phyloP scores from a whole-genome alignment of 2,113 vertebrate genomes.

The Naja naja region DNA sequence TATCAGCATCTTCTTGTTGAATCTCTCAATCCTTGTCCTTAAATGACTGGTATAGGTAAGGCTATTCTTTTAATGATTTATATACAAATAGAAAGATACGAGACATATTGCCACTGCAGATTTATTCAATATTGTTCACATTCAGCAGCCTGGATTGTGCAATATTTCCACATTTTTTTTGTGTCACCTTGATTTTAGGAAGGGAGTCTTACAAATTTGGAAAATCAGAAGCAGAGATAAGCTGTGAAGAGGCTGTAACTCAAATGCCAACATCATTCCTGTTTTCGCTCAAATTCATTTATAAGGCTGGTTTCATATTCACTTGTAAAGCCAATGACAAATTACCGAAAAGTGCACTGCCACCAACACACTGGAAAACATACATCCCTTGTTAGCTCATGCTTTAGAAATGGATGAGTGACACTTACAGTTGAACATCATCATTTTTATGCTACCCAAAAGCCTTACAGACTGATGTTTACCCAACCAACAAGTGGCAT shows the following conservation, averaged over 20 bases:
- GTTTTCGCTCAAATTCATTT: rapidly evolving
- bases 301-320: neutral
- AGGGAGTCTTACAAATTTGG: constrained; percentile 23
- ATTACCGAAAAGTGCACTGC: neutral
- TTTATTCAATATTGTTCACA: constrained; percentile 25
- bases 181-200: constrained; percentile 22
- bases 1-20: neutral
- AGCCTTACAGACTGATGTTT: too few relatives aligned
- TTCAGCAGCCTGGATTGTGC: constrained; percentile 13
- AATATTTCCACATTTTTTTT: constrained; percentile 23
- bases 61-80: constrained; percentile 36
- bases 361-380: neutral
- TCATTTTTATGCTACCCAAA: rapidly evolving
- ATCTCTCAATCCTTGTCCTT: neutral
- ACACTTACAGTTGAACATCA: rapidly evolving
- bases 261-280: neutral
- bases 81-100: constrained; percentile 6
- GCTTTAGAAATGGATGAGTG: neutral
- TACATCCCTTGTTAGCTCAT: neutral
- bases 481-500: neutral
- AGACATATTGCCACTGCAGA: neutral
- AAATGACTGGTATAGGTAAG: constrained; percentile 2
- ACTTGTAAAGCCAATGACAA: neutral
- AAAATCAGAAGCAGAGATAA: neutral
- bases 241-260: neutral